These are phyloP conservation scores for Bufotes viridis DNA, from an alignment of 2,797 vertebrate species.

Conservation along the genomic window DNA sequence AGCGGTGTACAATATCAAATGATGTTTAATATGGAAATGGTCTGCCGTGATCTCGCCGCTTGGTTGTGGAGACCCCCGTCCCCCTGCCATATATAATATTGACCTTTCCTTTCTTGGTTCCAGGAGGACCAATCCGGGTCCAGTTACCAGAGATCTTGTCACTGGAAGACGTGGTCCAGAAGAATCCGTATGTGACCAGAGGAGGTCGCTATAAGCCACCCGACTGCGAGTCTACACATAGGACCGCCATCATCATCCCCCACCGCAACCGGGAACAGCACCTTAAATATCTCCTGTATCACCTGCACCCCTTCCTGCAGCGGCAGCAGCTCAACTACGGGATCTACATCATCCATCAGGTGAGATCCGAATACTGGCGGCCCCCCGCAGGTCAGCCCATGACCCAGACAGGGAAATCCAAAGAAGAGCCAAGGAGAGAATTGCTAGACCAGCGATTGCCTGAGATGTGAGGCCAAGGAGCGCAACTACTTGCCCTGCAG, in stretches of 20 bases:
- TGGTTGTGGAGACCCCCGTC: background rate
- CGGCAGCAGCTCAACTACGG: conserved; percentile 81
- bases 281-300: conserved; percentile 81
- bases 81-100: background rate
- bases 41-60: too few relatives aligned
- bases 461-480: too few relatives aligned
- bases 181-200: conserved; percentile 77
- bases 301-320: conserved; percentile 84
- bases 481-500: too few relatives aligned
- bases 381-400: too few relatives aligned
- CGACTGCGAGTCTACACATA: conserved; percentile 77
- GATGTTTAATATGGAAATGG: too few relatives aligned
- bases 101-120: background rate
- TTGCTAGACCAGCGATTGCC: too few relatives aligned
- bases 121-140: conserved; percentile 82
- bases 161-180: conserved; percentile 72
- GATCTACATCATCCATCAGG: conserved; percentile 85
- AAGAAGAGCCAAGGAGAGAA: too few relatives aligned
- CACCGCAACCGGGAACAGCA: conserved; percentile 80
- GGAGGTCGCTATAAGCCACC: conserved; percentile 81
- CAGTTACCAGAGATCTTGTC: conserved; percentile 76
- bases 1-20: too few relatives aligned
- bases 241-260: conserved; percentile 79
- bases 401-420: too few relatives aligned
- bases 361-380: conserved; percentile 44